These are phyloP conservation scores for Lethrus apterus DNA, from an alignment of 1,140 invertebrate genomes.

Conservation along the genomic window DNA sequence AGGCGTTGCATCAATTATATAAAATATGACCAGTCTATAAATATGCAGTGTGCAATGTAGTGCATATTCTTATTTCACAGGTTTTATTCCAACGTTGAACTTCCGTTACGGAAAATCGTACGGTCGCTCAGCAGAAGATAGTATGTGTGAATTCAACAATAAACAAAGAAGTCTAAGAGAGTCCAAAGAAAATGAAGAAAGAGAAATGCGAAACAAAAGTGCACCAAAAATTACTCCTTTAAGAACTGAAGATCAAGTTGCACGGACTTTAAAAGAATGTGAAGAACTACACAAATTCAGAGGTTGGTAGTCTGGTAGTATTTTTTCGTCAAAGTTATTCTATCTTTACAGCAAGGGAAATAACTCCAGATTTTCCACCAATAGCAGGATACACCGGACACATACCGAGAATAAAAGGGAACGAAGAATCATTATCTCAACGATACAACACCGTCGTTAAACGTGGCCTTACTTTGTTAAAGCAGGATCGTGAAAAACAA, in stretches of 20 bases:
- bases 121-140: conserved; percentile 59
- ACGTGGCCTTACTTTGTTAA: conserved; percentile 52
- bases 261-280: conserved; percentile 42
- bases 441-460: conserved; percentile 60
- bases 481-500: conserved; percentile 48
- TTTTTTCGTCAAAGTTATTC: too few species aligned
- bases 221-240: conserved; percentile 49
- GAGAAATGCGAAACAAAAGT: conserved; percentile 45
- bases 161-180: conserved; percentile 48
- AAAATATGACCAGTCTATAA: neutral
- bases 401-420: conserved; percentile 57
- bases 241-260: conserved; percentile 46
- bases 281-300: conserved; percentile 47
- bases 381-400: conserved; percentile 67
- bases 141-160: conserved; percentile 54
- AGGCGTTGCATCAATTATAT: neutral
- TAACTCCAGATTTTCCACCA: conserved; percentile 60
- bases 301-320: conserved; percentile 36
- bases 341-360: conserved; percentile 50
- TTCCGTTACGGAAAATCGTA: conserved; percentile 61
- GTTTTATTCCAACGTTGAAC: conserved; percentile 54
- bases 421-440: conserved; percentile 58
- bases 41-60: too few species aligned
- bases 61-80: conserved; percentile 32
- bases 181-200: conserved; percentile 45